Evolutionary conservation across 2,113 vertebrate species (phyloP).

Genomic region (Pelobates fuscus): DNA sequence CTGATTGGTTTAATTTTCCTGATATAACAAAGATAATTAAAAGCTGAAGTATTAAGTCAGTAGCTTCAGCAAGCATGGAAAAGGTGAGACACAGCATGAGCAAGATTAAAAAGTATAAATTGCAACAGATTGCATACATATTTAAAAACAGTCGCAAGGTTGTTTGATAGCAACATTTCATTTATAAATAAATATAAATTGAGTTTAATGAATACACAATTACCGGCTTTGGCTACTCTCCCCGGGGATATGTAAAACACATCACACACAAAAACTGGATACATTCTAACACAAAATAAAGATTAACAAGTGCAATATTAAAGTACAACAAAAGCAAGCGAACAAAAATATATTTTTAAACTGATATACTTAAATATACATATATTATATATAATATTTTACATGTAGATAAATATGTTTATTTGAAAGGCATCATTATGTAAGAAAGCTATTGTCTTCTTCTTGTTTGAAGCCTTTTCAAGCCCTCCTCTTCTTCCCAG

Average conservation of each 20-base stretch:
- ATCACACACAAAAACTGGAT: neutral
- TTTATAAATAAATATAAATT: conserved; percentile 6
- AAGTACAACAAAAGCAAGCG: neutral
- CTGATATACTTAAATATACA: too few relatives aligned
- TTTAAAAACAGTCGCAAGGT: neutral
- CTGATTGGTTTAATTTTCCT: neutral
- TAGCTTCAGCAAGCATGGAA: neutral
- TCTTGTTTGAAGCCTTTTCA: too few relatives aligned
- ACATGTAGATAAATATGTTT: too few relatives aligned
- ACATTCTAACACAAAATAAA: neutral
- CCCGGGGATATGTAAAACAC: neutral
- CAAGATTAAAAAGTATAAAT: neutral
- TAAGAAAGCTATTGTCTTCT: too few relatives aligned
- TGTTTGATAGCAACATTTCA: neutral
- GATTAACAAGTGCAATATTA: neutral
- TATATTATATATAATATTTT: too few relatives aligned
- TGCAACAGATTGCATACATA: conserved; percentile 6
- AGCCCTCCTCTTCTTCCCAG: too few relatives aligned
- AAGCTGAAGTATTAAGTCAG: neutral
- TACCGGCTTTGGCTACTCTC: neutral
- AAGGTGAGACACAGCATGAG: neutral
- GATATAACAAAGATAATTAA: conserved; percentile 19
- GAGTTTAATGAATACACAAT: neutral
- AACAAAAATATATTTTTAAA: neutral
- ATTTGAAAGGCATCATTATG: too few relatives aligned